These are phyloP conservation scores for Galerucella nymphaeae DNA, from an alignment of 2,888 invertebrate species.

Conservation along the genomic window DNA sequence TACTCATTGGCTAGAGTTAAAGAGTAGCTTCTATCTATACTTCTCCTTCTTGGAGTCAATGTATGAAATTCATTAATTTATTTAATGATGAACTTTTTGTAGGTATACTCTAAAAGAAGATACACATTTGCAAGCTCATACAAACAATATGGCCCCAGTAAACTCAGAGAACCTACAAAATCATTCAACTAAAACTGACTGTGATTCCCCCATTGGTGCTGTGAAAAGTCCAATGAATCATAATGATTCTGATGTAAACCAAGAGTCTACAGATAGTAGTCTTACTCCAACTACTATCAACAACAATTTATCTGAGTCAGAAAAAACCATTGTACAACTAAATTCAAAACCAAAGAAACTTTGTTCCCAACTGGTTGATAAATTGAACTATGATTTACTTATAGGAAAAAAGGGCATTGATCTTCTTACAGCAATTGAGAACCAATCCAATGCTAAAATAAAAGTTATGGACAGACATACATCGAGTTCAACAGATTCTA, in stretches of 20 bases:
- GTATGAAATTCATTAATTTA: too few species aligned
- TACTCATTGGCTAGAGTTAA: too few species aligned
- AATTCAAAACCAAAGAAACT: constrained; percentile 49
- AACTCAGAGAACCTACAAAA: constrained; percentile 24
- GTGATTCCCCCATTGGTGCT: constrained; percentile 54
- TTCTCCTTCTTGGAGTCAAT: too few species aligned
- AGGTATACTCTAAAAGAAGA: constrained; percentile 4
- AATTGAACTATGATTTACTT: constrained; percentile 55
- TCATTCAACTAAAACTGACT: constrained; percentile 48
- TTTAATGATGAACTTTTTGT: constrained; percentile 1
- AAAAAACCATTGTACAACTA: constrained; percentile 33
- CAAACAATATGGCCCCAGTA: constrained; percentile 34
- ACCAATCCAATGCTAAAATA: constrained; percentile 56
- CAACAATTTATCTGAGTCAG: constrained; percentile 35
- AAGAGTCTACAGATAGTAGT: constrained; percentile 47
- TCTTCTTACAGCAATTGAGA: constrained; percentile 57
- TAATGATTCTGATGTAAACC: constrained; percentile 46
- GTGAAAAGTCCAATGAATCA: constrained; percentile 47
- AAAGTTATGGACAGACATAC: constrained; percentile 49
- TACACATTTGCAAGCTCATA: constrained; percentile 6
- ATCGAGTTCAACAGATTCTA: constrained; percentile 50
- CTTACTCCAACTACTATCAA: constrained; percentile 51
- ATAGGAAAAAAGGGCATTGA: constrained; percentile 59
- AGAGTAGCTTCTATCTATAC: too few species aligned
- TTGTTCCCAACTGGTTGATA: constrained; percentile 53